These are phyloP conservation scores for Capreolus pygargus DNA, from an alignment of 2,113 vertebrate genomes.

Conservation along the genomic window DNA sequence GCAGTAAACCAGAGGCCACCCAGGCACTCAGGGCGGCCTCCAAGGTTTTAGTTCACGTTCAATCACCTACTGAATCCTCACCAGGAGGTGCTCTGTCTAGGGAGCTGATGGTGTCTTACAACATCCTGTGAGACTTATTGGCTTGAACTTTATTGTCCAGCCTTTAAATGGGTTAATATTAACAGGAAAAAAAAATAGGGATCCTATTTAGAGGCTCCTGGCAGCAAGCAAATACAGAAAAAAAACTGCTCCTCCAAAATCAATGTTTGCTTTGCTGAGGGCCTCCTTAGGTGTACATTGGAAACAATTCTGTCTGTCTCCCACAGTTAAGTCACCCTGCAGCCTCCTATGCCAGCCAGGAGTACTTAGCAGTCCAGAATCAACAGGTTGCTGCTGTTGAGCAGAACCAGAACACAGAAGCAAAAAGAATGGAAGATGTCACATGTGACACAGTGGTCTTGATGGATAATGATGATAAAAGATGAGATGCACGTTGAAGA, in stretches of 20 bases:
- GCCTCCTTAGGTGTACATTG: constrained; percentile 84
- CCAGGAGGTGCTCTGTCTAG: constrained; percentile 40
- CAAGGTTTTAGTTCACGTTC: constrained; percentile 13
- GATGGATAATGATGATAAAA: constrained; percentile 55
- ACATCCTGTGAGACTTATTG: constrained; percentile 48
- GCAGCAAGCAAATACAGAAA: constrained; percentile 73
- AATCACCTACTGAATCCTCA: constrained; percentile 26
- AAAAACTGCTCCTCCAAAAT: constrained; percentile 78
- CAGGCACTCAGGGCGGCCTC: constrained; percentile 49
- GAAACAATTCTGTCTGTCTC: constrained; percentile 84
- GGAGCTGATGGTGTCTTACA: constrained; percentile 63
- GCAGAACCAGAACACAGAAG: constrained; percentile 61
- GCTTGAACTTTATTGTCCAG: constrained; percentile 50
- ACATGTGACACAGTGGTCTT: background rate
- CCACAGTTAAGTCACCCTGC: constrained; percentile 80
- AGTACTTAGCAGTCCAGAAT: constrained; percentile 78
- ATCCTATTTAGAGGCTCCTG: constrained; percentile 83
- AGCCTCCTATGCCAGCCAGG: constrained; percentile 74
- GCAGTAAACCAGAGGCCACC: constrained; percentile 78
- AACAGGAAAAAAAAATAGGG: constrained; percentile 75
- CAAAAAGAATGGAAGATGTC: constrained; percentile 67
- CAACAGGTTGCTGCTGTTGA: constrained; percentile 79
- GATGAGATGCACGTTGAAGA: background rate
- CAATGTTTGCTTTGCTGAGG: constrained; percentile 86
- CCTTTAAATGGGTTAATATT: constrained; percentile 72